Evolutionary conservation across 1,140 invertebrate species (phyloP).

Genomic region (Zelostemma sp.): DNA sequence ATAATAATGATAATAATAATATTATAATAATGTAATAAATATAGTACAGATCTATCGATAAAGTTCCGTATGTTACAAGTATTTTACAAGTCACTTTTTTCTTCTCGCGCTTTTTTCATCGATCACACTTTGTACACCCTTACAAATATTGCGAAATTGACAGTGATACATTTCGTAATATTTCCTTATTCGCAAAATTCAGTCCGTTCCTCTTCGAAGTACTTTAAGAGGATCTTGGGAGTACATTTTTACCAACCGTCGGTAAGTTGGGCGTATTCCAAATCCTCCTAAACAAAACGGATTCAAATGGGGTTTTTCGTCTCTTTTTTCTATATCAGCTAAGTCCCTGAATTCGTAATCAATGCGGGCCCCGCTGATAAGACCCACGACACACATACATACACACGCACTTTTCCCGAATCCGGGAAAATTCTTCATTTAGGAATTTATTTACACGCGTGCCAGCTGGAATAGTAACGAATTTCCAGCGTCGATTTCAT

Average conservation of each 20-base stretch:
- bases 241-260: too few relatives aligned
- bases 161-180: conserved; percentile 51
- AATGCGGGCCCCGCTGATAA: conserved; percentile 20
- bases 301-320: too few relatives aligned
- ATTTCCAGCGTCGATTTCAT: too few relatives aligned
- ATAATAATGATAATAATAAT: conserved; percentile 54
- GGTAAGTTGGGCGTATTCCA: too few relatives aligned
- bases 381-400: too few relatives aligned
- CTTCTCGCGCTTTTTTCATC: conserved; percentile 42
- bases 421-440: conserved; percentile 52
- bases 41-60: conserved; percentile 71
- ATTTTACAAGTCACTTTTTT: conserved; percentile 65
- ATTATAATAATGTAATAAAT: conserved; percentile 69
- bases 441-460: conserved; percentile 69
- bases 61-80: conserved; percentile 68
- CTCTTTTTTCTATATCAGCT: conserved; percentile 36
- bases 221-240: too few relatives aligned
- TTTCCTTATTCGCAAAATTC: conserved; percentile 43
- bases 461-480: conserved; percentile 49
- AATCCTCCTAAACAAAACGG: too few relatives aligned
- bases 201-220: conserved; percentile 44
- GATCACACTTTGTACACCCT: conserved; percentile 24
- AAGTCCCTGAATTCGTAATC: conserved; percentile 40
- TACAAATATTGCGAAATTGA: conserved; percentile 55
- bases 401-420: conserved; percentile 35